These are phyloP conservation scores for Sitta carolinensis DNA, from an alignment of 2,797 vertebrate genomes.

Conservation along the genomic window DNA sequence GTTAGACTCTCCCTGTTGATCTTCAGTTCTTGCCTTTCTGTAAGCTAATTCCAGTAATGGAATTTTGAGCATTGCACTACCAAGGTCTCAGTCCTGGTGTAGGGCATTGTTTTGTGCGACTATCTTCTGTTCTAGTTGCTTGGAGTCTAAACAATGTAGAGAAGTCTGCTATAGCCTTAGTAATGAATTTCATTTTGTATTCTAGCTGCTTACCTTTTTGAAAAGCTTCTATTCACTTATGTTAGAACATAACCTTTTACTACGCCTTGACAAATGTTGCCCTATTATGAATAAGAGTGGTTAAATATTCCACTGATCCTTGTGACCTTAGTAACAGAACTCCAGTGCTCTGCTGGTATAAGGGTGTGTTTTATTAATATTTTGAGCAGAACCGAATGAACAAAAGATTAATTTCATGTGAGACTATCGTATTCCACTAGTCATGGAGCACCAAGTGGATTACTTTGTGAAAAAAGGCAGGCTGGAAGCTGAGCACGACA, in stretches of 20 bases:
- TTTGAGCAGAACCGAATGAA: neutral
- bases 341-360: neutral
- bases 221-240: neutral
- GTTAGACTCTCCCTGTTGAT: neutral
- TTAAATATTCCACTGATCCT: neutral
- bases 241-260: neutral
- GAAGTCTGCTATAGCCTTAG: neutral
- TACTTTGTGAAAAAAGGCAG: neutral
- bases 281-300: neutral
- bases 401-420: neutral
- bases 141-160: neutral
- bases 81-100: neutral
- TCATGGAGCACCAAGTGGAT: neutral
- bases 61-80: neutral
- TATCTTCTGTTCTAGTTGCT: neutral
- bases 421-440: neutral
- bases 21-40: neutral
- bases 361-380: neutral
- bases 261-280: neutral
- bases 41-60: neutral
- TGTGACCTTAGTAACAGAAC: neutral
- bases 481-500: neutral
- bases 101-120: neutral
- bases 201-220: neutral
- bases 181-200: neutral